phyloP scores from a whole-genome alignment of 30 jellyfish, hydroid and myxozoan genomes.

The Cassiopea andromeda region DNA sequence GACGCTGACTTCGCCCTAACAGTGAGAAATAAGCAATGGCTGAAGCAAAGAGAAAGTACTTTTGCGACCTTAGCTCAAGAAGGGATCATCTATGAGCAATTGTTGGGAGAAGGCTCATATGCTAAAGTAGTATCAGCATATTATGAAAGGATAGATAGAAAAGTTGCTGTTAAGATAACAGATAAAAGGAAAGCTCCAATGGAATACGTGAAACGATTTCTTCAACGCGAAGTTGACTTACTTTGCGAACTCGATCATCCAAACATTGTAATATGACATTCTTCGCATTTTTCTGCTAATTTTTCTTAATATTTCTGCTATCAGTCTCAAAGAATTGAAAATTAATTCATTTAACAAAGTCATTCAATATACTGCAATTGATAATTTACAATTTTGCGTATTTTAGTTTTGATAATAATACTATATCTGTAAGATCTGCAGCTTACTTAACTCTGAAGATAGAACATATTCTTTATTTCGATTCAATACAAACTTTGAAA shows the following conservation, averaged over 20 bases:
- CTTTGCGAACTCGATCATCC: conserved; percentile 62
- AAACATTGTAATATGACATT: conserved; percentile 29
- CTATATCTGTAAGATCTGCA: no score
- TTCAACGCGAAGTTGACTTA: conserved; percentile 45
- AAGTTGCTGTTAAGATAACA: conserved; percentile 68
- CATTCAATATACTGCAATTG: background rate
- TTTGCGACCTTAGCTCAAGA: conserved; percentile 43
- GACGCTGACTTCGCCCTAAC: background rate
- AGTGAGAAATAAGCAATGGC: conserved; percentile 47
- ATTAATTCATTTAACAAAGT: no score
- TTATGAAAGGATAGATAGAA: conserved; percentile 25
- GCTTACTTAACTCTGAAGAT: no score
- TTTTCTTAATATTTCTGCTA: background rate
- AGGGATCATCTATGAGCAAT: conserved; percentile 38
- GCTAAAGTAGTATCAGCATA: conserved; percentile 73
- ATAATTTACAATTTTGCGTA: no score
- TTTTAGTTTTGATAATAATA: no score
- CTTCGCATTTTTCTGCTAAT: background rate
- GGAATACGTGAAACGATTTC: conserved; percentile 50
- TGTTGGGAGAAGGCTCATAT: conserved; percentile 77
- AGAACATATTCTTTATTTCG: no score
- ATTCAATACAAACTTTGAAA: no score
- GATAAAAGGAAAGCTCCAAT: conserved; percentile 61
- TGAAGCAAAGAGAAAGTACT: conserved; percentile 34
- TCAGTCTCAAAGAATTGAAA: background rate